Conservation (phyloP, 2,113 vertebrate species). For the Tursiops truncatus region DNA sequence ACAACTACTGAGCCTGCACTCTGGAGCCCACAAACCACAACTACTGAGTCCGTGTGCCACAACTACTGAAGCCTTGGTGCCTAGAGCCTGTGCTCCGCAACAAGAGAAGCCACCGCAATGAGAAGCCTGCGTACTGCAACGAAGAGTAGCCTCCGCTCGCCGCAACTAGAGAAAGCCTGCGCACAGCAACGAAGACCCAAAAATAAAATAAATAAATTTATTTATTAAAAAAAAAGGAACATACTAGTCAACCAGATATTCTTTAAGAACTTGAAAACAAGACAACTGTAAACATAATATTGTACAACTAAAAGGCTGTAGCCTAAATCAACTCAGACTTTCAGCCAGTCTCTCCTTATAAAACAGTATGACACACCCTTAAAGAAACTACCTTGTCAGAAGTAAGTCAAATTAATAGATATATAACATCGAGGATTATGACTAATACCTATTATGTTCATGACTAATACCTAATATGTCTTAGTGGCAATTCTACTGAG, state of each 20-base stretch:
- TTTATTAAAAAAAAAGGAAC: not conserved
- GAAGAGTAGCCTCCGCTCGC: too few relatives aligned
- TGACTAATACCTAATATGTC: not conserved
- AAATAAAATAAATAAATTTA: too few relatives aligned
- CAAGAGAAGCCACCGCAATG: too few relatives aligned
- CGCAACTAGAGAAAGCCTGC: too few relatives aligned
- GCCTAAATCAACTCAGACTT: not conserved
- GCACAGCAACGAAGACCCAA: too few relatives aligned
- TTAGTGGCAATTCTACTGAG: not conserved
- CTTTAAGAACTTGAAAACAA: slow-evolving; percentile 38
- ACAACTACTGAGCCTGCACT: too few relatives aligned
- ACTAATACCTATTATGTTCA: not conserved
- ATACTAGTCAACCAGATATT: not conserved
- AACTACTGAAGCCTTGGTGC: too few relatives aligned
- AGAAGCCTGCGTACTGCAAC: too few relatives aligned
- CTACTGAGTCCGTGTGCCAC: too few relatives aligned
- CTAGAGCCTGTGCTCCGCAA: too few relatives aligned
- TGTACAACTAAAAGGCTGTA: not conserved
- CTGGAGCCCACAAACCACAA: too few relatives aligned
- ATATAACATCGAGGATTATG: not conserved
- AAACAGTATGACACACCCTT: not conserved
- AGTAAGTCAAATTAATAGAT: not conserved
- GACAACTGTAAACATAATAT: not conserved
- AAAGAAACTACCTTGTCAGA: slow-evolving; percentile 29
- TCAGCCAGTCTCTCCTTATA: not conserved